Base-by-base conservation (phyloP, 2,797 vertebrate species). In the Glyptemys insculpta region DNA sequence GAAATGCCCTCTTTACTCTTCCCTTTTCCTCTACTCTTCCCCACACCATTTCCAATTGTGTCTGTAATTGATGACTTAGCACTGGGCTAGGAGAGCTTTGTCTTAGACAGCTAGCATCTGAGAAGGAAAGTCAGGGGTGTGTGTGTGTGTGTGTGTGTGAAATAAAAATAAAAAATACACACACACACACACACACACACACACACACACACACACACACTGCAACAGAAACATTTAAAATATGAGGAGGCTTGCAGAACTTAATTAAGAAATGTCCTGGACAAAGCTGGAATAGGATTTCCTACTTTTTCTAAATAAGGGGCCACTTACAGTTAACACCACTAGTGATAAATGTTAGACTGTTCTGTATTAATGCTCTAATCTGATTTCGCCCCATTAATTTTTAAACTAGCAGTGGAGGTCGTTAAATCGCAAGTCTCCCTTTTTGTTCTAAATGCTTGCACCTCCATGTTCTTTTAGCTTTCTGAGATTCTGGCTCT, bases 341-440 rank as follows among this genome's bases (percentile, higher is more conserved):
- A 52, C 81, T 14, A 54, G 49, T 95, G 93, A 97, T 97, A 95
- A 96, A 97, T 96, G 94, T 96, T 0, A 1, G 88, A 41, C 94
- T 95, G 92, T 84, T 96, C 92, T 96, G 83, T 93, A 96, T 97
- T 78, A 96, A 96, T 96, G 95, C 89, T 97, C 96, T 96, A 96
- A 95, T 96, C 97, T 97, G 94, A 97, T 97, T 97, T 96, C 92
- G 89, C 88, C 91, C 94, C 95, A 96, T 97, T 97, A 97, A 96
- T 97, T 98, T 97, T 97, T 96, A 97, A 97, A 95, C 80, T 74
- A 96, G 95, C 95, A 92, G 91, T 98, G 93, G 92, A 97, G 97
- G 96, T 98, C 96, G 98, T 98, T 98, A 98, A 98, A 98, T 98
- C 97, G 95, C 93, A 96, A 97, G 95, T 96, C 96, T 95, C 97